Percentiles rank a stretch among this genome's conserved stretches.
These are phyloP conservation scores for Lasioglossum zephyrum DNA, from an alignment of 2,888 invertebrate genomes.

Conservation along the genomic window DNA sequence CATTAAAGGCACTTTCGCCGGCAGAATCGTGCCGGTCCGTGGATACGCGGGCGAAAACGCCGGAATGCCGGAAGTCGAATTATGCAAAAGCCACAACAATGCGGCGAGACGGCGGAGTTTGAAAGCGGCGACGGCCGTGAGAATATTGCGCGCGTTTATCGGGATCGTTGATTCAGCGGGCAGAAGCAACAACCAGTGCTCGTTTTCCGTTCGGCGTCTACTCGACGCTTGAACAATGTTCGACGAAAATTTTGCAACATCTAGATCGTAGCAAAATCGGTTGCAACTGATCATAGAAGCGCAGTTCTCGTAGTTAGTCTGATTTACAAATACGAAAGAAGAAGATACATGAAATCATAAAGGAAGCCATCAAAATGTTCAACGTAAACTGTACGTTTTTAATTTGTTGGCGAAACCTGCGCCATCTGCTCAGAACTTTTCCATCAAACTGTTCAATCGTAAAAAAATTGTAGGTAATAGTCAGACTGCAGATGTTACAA, in stretches of 20 bases:
- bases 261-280: too few species aligned
- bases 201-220: constrained; percentile 18
- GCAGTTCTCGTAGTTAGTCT: too few species aligned
- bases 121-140: constrained; percentile 50
- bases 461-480: background rate
- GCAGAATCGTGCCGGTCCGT: constrained; percentile 49
- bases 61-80: constrained; percentile 60
- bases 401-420: background rate
- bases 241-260: background rate
- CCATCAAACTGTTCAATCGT: background rate
- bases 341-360: too few species aligned
- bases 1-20: constrained; percentile 62
- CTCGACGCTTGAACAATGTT: background rate
- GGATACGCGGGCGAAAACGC: constrained; percentile 58
- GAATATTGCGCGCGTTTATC: constrained; percentile 42
- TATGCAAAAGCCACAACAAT: constrained; percentile 57
- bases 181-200: constrained; percentile 7
- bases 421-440: background rate
- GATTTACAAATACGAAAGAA: too few species aligned
- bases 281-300: too few species aligned
- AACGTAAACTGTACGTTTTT: background rate
- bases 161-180: constrained; percentile 38
- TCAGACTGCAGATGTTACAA: background rate
- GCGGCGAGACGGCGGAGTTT: constrained; percentile 24
- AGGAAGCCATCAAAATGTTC: too few species aligned